Evolutionary conservation across 1,140 invertebrate genomes (phyloP).

Genomic region (Euglossa dilemma): DNA sequence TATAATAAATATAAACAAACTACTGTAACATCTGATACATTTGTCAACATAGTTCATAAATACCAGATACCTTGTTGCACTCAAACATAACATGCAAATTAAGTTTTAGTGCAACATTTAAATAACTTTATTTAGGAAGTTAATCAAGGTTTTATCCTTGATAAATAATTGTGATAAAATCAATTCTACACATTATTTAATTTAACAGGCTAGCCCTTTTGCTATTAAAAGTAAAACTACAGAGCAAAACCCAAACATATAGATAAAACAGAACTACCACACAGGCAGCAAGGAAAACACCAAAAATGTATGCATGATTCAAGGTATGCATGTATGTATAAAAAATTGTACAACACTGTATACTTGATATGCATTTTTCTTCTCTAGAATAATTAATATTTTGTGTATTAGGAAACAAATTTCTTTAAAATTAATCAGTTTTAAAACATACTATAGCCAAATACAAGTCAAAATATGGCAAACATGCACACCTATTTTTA

Average conservation of each 20-base stretch:
- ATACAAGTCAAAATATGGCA: constrained; percentile 9
- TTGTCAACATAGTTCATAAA: constrained; percentile 69
- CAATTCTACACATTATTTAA: constrained; percentile 20
- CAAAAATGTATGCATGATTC: constrained; percentile 77
- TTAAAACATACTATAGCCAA: constrained; percentile 10
- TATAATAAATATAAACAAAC: constrained; percentile 41
- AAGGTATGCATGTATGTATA: constrained; percentile 44
- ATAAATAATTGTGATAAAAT: constrained; percentile 14
- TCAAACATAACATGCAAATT: constrained; percentile 26
- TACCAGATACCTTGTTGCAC: constrained; percentile 69
- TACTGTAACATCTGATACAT: constrained; percentile 72
- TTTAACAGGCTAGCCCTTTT: constrained; percentile 29
- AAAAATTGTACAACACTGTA: constrained; percentile 29
- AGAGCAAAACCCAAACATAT: constrained; percentile 44
- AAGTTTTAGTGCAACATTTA: constrained; percentile 17
- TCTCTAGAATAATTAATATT: neutral
- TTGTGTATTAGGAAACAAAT: neutral
- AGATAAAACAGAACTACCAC: constrained; percentile 53
- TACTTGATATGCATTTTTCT: neutral
- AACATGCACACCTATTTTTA: constrained; percentile 48
- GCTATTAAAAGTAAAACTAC: constrained; percentile 51
- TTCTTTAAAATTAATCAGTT: constrained; percentile 3
- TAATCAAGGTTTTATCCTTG: neutral
- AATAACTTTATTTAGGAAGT: constrained; percentile 14
- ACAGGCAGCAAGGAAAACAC: constrained; percentile 80